A percentile compares a stretch with the other conserved stretches of the same genome.
These are phyloP conservation scores for Lepus americanus DNA, from an alignment of 2,113 vertebrate species.

Conservation along the genomic window DNA sequence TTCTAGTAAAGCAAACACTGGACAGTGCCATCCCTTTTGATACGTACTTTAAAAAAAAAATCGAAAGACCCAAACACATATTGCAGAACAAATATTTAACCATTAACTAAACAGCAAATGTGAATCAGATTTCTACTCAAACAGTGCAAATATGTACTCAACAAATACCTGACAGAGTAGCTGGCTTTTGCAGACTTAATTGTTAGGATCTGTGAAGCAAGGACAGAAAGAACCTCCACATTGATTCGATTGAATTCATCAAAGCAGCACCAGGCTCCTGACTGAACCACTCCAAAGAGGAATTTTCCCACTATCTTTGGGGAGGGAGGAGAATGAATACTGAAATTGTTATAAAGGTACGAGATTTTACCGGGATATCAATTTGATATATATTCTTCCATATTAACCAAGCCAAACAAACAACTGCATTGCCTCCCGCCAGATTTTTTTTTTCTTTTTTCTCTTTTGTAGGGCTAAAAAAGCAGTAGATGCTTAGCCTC, in stretches of 20 bases:
- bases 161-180: conserved; percentile 80
- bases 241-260: conserved; percentile 86
- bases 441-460: background rate
- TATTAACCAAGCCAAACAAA: too few species aligned
- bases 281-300: conserved; percentile 86
- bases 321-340: background rate
- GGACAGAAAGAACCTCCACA: conserved; percentile 83
- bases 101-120: background rate
- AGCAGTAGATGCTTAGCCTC: background rate
- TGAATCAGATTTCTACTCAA: background rate
- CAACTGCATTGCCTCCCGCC: too few species aligned
- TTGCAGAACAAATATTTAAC: background rate
- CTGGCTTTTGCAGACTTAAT: conserved; percentile 87
- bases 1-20: background rate
- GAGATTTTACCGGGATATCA: background rate
- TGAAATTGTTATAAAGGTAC: background rate
- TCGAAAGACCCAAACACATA: background rate
- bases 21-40: background rate
- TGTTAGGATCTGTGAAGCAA: conserved; percentile 84
- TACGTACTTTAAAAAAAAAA: background rate
- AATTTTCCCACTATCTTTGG: conserved; percentile 85
- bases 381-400: background rate
- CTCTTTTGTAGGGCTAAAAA: background rate
- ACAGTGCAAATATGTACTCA: background rate
- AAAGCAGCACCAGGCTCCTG: conserved; percentile 88